Percentiles rank a stretch among this genome's conserved stretches.
These are phyloP conservation scores for Cerceris rybyensis DNA, from an alignment of 2,888 invertebrate species.

Conservation along the genomic window DNA sequence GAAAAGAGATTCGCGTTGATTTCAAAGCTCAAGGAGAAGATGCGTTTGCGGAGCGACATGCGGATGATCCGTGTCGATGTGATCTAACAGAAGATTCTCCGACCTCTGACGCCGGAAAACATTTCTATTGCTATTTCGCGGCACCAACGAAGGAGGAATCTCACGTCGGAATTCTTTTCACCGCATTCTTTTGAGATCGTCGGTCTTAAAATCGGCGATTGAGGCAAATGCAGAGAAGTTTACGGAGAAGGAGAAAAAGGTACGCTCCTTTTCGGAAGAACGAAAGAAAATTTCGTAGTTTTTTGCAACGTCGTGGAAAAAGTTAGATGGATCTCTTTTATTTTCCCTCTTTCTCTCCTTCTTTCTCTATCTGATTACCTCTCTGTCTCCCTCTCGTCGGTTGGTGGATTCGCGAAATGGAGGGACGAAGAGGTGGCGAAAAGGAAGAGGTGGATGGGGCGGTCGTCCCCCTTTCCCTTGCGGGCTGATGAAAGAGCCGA, in stretches of 20 bases:
- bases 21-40: slow-evolving; percentile 65
- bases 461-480: not conserved
- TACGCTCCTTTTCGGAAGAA: no score
- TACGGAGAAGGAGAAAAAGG: no score
- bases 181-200: no score
- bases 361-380: not conserved
- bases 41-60: slow-evolving; percentile 28
- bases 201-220: no score
- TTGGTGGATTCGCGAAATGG: not conserved
- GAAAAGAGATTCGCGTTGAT: slow-evolving; percentile 46
- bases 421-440: not conserved
- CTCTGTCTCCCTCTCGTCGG: not conserved
- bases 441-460: slow-evolving; percentile 1
- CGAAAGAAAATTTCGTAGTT: no score
- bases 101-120: slow-evolving; percentile 51
- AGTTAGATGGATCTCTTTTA: not conserved
- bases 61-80: no score
- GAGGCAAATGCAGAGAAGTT: no score
- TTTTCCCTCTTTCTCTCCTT: slow-evolving; percentile 8
- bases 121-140: no score
- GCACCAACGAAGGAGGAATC: slow-evolving; percentile 58
- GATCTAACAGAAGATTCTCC: slow-evolving; percentile 23
- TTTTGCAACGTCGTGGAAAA: no score
- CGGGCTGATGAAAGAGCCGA: not conserved
- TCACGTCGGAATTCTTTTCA: slow-evolving; percentile 71